These are phyloP conservation scores for Ennomos erosarius DNA, from an alignment of 2,888 invertebrate genomes.

Conservation along the genomic window DNA sequence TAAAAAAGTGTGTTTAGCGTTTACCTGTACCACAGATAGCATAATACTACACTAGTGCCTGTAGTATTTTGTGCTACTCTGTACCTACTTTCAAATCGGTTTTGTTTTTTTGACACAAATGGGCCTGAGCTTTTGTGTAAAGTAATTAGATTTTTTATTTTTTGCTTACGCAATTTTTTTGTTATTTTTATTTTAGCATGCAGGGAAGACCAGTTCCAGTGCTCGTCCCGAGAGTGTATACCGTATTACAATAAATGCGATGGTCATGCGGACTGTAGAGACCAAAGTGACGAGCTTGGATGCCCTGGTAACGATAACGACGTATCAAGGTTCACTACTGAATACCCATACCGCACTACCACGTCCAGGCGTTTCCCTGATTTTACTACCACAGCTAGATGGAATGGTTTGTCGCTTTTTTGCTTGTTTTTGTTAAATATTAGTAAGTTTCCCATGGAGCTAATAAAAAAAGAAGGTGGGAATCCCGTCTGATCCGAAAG, in stretches of 20 bases:
- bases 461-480: no score
- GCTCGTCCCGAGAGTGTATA: constrained; percentile 88
- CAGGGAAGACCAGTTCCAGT: constrained; percentile 87
- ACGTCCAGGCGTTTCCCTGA: background rate
- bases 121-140: no score
- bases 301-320: constrained; percentile 63
- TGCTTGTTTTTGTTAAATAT: background rate
- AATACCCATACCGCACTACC: constrained; percentile 21
- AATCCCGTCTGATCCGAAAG: no score
- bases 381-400: background rate
- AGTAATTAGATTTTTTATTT: constrained; percentile 1
- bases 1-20: no score
- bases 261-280: constrained; percentile 86
- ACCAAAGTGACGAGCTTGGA: constrained; percentile 88
- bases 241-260: constrained; percentile 87
- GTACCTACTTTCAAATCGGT: no score
- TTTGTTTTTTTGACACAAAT: no score
- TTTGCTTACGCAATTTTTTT: constrained; percentile 11
- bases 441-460: no score
- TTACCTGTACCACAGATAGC: no score
- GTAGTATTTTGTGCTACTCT: no score
- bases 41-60: no score
- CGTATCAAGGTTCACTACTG: constrained; percentile 6
- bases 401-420: background rate
- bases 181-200: constrained; percentile 68